Conservation (phyloP, 2,888 invertebrate species). For the Busseola fusca region DNA sequence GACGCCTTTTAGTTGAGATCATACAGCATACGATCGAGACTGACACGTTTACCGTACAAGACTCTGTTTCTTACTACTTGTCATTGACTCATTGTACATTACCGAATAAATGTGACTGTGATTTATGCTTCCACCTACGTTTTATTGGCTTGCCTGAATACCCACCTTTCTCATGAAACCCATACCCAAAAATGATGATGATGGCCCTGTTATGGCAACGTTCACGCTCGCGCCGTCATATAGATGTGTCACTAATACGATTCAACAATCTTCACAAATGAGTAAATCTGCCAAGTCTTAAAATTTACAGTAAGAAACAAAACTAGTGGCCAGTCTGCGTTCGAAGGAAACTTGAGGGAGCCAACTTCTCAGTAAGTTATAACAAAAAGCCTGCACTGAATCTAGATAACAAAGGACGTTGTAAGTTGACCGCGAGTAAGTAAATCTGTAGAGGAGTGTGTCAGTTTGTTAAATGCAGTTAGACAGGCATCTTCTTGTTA, state of each 20-base stretch:
- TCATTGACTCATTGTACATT: too few relatives aligned
- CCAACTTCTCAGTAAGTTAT: conserved; percentile 38
- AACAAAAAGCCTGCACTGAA: conserved; percentile 51
- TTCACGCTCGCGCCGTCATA: too few relatives aligned
- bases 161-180: too few relatives aligned
- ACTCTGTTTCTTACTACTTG: too few relatives aligned
- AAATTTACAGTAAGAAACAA: conserved; percentile 29
- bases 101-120: too few relatives aligned
- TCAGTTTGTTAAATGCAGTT: conserved; percentile 22
- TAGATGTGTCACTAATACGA: background rate
- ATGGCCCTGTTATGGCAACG: too few relatives aligned
- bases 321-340: conserved; percentile 12
- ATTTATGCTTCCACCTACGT: too few relatives aligned
- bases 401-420: conserved; percentile 50
- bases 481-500: conserved; percentile 4
- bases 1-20: too few relatives aligned
- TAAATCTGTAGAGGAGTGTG: conserved; percentile 33
- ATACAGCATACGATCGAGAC: too few relatives aligned
- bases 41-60: too few relatives aligned
- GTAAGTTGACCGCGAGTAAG: conserved; percentile 35
- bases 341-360: conserved; percentile 23
- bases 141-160: too few relatives aligned
- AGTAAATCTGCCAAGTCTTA: conserved; percentile 8
- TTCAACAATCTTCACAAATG: conserved; percentile 4
- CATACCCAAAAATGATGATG: too few relatives aligned